phyloP scores from a whole-genome alignment of 2,888 invertebrate species.

The Nysson spinosus region DNA sequence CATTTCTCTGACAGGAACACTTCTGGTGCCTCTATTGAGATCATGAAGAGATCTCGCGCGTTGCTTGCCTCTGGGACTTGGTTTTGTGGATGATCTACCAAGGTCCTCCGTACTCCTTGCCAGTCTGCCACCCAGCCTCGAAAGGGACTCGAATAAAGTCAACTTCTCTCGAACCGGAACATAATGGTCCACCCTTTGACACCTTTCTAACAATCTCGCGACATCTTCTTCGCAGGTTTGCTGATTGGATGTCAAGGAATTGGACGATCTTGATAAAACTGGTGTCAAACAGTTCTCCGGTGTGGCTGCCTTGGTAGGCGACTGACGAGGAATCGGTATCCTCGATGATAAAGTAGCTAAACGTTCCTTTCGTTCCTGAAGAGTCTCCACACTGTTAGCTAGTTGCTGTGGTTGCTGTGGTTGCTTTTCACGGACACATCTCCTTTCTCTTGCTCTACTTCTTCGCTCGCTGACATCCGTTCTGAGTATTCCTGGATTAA shows the following conservation, averaged over 20 bases:
- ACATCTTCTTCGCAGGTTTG: slow-evolving; percentile 76
- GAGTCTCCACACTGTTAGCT: slow-evolving; percentile 50
- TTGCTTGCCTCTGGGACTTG: slow-evolving; percentile 78
- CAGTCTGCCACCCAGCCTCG: slow-evolving; percentile 80
- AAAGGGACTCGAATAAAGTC: slow-evolving; percentile 84
- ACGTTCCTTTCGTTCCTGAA: slow-evolving; percentile 63
- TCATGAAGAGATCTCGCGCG: slow-evolving; percentile 85
- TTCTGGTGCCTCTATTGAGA: slow-evolving; percentile 78
- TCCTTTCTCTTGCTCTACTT: slow-evolving; percentile 71
- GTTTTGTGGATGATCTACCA: slow-evolving; percentile 75
- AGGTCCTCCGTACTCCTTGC: slow-evolving; percentile 84
- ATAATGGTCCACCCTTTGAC: slow-evolving; percentile 82
- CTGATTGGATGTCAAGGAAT: slow-evolving; percentile 45
- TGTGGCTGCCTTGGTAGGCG: slow-evolving; percentile 1
- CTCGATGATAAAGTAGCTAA: slow-evolving; percentile 56
- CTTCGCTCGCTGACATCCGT: slow-evolving; percentile 67
- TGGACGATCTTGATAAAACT: slow-evolving; percentile 27
- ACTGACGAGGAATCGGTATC: slow-evolving; percentile 59
- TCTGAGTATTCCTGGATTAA: slow-evolving; percentile 56
- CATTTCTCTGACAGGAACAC: slow-evolving; percentile 83
- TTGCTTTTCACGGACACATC: slow-evolving; percentile 63
- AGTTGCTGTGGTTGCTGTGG: slow-evolving; percentile 28
- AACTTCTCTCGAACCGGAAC: slow-evolving; percentile 86
- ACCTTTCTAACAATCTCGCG: slow-evolving; percentile 78
- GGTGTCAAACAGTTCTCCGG: slow-evolving; percentile 18